Evolutionary conservation across 2,113 vertebrate genomes (phyloP), one percentile per base, ranked within the genome.

Genomic region (Zosterops japonicus): DNA sequence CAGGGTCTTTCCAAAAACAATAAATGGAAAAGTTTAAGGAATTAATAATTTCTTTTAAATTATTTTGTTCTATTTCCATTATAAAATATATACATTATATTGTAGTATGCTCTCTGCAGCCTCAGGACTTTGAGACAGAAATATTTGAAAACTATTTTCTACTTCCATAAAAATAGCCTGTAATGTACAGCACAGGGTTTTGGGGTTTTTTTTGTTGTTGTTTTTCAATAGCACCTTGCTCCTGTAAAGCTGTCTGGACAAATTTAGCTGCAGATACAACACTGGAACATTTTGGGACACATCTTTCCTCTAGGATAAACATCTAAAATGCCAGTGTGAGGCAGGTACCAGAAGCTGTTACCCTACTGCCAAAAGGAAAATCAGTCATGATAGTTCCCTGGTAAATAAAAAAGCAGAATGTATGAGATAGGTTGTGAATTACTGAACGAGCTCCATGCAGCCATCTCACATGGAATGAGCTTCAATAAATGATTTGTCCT

Each of bases 261-360:
- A 79, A 74, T 64, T 44, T 42, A 89, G 74, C 47, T 75, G 47
- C 49, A 89, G 35, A 63, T 81, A 50, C 12, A 13, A 46, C 44
- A 61, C 28, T 39, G 35, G 61, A 93, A 95, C 44, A 76, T 87
- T 89, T 56, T 91, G 41, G n/a, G 49, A 84, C 49, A 61, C 12
- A 41, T 56, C 53, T 72, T 76, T 95, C 44, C 92, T 90, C 41
- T 46, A 61, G 79, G 71, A 86, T 76, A 94, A 91, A 86, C 50
- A 61, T 61, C 39, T 69, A 61, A 90, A 93, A 76, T 57, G 65
- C 41, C 67, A 49, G 7, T 17, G 28, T 85, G 61, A 24, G 49
- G 70, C 67, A 95, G 70, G 70, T 88, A 83, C 12, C 49, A 84
- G 82, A 68, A 85, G 28, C 25, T 92, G 85, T 80, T 76, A 80